phyloP scores from a whole-genome alignment of 2,797 vertebrate genomes.

The Mus spretus region DNA sequence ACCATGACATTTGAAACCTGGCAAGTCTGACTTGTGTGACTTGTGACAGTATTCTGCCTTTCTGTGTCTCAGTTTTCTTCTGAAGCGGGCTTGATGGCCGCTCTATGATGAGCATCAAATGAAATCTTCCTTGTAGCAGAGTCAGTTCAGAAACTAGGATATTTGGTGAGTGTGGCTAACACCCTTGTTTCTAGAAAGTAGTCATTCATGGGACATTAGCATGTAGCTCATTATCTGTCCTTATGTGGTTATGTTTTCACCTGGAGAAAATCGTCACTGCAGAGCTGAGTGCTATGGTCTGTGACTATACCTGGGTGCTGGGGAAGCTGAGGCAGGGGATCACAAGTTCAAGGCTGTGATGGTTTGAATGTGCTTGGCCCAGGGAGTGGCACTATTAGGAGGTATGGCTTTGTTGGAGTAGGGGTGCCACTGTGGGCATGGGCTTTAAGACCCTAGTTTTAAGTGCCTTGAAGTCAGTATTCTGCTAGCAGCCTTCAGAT shows the following conservation, averaged over 20 bases:
- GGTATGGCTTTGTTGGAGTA: too few relatives aligned
- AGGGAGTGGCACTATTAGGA: too few relatives aligned
- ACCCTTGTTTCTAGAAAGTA: constrained; percentile 15
- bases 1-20: neutral
- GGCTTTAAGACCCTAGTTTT: too few relatives aligned
- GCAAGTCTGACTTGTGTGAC: neutral
- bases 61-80: neutral
- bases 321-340: neutral
- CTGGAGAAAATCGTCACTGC: neutral
- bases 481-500: too few relatives aligned
- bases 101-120: neutral
- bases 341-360: neutral
- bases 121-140: neutral
- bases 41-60: neutral
- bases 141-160: neutral
- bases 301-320: neutral
- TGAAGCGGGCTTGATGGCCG: neutral
- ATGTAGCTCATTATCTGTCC: neutral
- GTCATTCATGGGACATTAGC: neutral
- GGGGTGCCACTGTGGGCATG: too few relatives aligned
- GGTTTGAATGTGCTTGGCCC: too few relatives aligned
- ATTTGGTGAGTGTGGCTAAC: neutral
- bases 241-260: neutral
- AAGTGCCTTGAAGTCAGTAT: too few relatives aligned
- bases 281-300: neutral